These are phyloP conservation scores for Volucella inanis DNA, from an alignment of 2,888 invertebrate genomes.

Conservation along the genomic window DNA sequence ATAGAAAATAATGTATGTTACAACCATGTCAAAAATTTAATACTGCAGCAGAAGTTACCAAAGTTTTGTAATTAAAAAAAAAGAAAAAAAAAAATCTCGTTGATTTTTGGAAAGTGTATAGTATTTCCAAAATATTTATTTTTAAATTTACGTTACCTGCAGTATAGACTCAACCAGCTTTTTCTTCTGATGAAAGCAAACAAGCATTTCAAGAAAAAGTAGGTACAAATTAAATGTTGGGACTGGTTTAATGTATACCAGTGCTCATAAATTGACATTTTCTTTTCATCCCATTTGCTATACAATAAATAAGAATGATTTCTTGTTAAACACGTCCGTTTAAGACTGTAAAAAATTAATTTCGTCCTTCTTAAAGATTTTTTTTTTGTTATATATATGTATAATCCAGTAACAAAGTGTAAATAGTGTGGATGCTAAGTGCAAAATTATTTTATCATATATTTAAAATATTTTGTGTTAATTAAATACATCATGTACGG, in stretches of 20 bases:
- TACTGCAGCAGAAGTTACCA: too few relatives aligned
- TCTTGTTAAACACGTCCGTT: too few relatives aligned
- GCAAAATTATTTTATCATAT: slow-evolving; percentile 67
- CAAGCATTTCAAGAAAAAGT: not conserved
- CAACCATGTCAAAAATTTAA: too few relatives aligned
- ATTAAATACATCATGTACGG: slow-evolving; percentile 52
- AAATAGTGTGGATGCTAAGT: slow-evolving; percentile 57
- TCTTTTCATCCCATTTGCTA: not conserved
- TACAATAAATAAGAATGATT: not conserved
- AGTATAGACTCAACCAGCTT: too few relatives aligned
- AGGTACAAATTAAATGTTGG: not conserved
- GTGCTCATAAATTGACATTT: slow-evolving; percentile 23
- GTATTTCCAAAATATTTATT: too few relatives aligned
- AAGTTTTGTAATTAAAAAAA: too few relatives aligned
- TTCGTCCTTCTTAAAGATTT: slow-evolving; percentile 5
- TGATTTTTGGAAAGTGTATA: too few relatives aligned
- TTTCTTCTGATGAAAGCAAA: not conserved
- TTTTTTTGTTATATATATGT: not conserved
- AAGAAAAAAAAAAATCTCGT: too few relatives aligned
- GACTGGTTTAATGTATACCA: slow-evolving; percentile 9
- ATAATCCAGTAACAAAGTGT: slow-evolving; percentile 31
- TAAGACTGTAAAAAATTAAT: not conserved
- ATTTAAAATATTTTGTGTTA: slow-evolving; percentile 52
- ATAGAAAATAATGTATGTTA: too few relatives aligned
- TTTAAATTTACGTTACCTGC: too few relatives aligned